Evolutionary conservation across 2,797 vertebrate species (phyloP).

Genomic region (Salmo trutta): DNA sequence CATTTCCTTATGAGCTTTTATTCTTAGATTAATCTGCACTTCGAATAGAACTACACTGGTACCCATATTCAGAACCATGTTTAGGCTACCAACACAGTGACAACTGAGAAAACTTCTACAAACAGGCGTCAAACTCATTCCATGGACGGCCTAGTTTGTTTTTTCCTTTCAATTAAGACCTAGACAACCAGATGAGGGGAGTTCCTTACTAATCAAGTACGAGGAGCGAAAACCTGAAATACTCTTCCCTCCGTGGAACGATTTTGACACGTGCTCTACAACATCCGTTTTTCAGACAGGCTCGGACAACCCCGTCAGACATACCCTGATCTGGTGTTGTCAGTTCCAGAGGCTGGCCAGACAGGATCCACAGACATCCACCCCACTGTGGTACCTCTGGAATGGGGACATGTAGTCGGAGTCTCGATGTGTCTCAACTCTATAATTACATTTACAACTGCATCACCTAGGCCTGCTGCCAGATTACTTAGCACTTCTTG

Average conservation of each 20-base stretch:
- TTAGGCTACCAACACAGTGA: neutral
- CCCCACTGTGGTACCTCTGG: neutral
- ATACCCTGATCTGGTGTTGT: neutral
- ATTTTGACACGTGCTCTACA: too few relatives aligned
- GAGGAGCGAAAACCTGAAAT: too few relatives aligned
- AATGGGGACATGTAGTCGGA: neutral
- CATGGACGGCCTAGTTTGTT: too few relatives aligned
- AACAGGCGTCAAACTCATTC: too few relatives aligned
- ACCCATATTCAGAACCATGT: neutral
- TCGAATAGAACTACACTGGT: neutral
- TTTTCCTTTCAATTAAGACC: too few relatives aligned
- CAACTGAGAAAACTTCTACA: neutral
- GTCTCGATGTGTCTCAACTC: neutral
- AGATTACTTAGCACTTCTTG: neutral
- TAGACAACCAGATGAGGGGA: too few relatives aligned
- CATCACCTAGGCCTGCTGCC: neutral
- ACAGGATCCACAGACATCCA: neutral
- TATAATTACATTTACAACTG: slow-evolving; percentile 4
- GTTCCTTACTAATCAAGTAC: too few relatives aligned
- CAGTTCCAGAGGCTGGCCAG: neutral
- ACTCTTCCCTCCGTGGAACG: too few relatives aligned
- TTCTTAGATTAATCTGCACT: neutral
- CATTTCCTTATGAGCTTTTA: too few relatives aligned
- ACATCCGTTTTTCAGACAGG: too few relatives aligned
- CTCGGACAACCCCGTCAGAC: neutral